phyloP scores from a whole-genome alignment of 1,140 invertebrate species.

The Halyomorpha halys region DNA sequence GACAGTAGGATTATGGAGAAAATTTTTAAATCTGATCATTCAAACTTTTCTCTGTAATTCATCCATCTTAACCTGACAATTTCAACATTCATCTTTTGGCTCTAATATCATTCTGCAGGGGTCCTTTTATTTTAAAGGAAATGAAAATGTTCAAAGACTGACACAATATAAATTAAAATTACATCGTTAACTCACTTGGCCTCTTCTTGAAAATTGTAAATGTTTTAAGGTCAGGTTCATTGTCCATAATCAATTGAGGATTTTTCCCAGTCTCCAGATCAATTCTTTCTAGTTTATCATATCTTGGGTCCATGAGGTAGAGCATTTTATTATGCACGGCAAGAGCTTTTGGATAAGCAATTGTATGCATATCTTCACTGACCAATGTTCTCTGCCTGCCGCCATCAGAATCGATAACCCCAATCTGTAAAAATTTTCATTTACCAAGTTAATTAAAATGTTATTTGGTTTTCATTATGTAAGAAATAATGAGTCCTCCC shows the following conservation, averaged over 20 bases:
- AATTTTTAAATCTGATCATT: too few relatives aligned
- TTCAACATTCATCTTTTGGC: too few relatives aligned
- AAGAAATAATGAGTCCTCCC: too few relatives aligned
- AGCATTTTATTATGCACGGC: conserved; percentile 72
- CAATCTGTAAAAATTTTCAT: conserved; percentile 39
- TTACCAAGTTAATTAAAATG: background rate
- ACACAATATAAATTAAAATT: background rate
- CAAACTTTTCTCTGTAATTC: too few relatives aligned
- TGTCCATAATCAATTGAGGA: conserved; percentile 65
- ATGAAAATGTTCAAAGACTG: too few relatives aligned
- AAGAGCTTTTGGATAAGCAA: conserved; percentile 68
- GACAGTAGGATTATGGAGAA: too few relatives aligned
- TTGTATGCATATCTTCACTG: conserved; percentile 54
- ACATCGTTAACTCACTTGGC: conserved; percentile 37
- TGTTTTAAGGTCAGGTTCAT: conserved; percentile 76
- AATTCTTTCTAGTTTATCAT: conserved; percentile 80
- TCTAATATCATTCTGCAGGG: too few relatives aligned
- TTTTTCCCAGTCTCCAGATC: conserved; percentile 75
- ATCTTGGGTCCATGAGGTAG: conserved; percentile 80
- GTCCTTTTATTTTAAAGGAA: too few relatives aligned
- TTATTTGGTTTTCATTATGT: too few relatives aligned
- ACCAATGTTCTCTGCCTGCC: conserved; percentile 60
- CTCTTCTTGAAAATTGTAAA: conserved; percentile 81
- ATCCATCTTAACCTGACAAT: too few relatives aligned
- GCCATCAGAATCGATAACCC: conserved; percentile 57